These are phyloP conservation scores for Dorcus parallelipipedus DNA, from an alignment of 2,888 invertebrate genomes.

Conservation along the genomic window DNA sequence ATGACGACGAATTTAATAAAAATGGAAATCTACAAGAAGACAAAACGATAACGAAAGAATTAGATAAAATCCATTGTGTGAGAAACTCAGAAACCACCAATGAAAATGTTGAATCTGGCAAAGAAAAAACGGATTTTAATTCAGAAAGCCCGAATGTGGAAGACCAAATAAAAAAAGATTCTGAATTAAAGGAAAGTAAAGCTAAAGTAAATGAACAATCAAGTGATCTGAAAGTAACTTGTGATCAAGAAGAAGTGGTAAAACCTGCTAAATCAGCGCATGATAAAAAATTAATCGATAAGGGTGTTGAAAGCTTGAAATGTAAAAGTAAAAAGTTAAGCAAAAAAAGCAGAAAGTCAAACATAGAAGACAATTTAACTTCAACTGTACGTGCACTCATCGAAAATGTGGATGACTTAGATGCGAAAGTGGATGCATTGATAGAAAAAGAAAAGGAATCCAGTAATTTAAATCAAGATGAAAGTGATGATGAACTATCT, in stretches of 20 bases:
- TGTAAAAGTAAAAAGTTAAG: too few species aligned
- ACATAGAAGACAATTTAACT: neutral
- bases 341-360: neutral
- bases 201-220: neutral
- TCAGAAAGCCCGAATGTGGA: neutral
- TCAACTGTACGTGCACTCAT: too few species aligned
- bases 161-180: neutral
- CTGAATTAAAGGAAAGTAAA: neutral
- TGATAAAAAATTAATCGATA: conserved; percentile 10
- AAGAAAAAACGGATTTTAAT: neutral
- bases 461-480: conserved; percentile 18
- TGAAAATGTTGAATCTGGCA: neutral
- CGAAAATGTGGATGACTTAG: neutral
- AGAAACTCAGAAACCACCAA: neutral
- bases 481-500: conserved; percentile 16
- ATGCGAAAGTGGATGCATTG: neutral
- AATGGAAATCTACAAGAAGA: neutral
- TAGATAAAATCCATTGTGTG: neutral
- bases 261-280: neutral
- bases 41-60: neutral
- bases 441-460: neutral
- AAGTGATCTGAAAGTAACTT: neutral
- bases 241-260: neutral
- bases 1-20: neutral
- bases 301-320: neutral